Evolutionary conservation across 1,140 invertebrate genomes (phyloP).

Genomic region (Drosophila ironensis): DNA sequence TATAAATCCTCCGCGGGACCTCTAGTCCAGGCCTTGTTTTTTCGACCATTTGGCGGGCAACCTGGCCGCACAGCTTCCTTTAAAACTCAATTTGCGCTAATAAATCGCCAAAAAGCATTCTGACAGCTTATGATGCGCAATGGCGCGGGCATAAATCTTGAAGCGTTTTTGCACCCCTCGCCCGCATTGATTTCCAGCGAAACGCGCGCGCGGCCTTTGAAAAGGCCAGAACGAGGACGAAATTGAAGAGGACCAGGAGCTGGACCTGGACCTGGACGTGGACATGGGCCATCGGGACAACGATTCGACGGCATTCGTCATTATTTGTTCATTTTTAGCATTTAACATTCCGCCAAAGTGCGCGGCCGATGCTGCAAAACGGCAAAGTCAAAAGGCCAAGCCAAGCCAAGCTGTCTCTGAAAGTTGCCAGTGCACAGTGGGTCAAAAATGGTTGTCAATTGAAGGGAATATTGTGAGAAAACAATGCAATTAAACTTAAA

Average conservation of each 20-base stretch:
- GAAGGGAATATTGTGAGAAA: not conserved
- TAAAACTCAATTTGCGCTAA: constrained; percentile 80
- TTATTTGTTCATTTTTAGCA: constrained; percentile 81
- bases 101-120: constrained; percentile 79
- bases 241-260: not conserved
- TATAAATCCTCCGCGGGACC: constrained; percentile 50
- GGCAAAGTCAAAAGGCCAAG: constrained; percentile 17
- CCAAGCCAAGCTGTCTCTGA: constrained; percentile 38
- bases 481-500: not conserved
- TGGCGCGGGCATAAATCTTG: constrained; percentile 75
- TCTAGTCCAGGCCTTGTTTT: not conserved
- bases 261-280: too few relatives aligned
- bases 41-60: not conserved
- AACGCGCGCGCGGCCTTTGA: constrained; percentile 55
- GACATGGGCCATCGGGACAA: too few relatives aligned
- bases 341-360: constrained; percentile 77
- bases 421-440: constrained; percentile 14
- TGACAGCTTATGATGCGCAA: constrained; percentile 79
- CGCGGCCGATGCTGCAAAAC: constrained; percentile 21
- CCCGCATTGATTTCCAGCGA: constrained; percentile 57
- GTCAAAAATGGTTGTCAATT: not conserved
- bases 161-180: constrained; percentile 28
- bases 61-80: constrained; percentile 54
- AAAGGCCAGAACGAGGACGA: constrained; percentile 26
- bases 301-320: constrained; percentile 69